Conservation (phyloP, 2,888 invertebrate genomes). For the Drosophila borealis region DNA sequence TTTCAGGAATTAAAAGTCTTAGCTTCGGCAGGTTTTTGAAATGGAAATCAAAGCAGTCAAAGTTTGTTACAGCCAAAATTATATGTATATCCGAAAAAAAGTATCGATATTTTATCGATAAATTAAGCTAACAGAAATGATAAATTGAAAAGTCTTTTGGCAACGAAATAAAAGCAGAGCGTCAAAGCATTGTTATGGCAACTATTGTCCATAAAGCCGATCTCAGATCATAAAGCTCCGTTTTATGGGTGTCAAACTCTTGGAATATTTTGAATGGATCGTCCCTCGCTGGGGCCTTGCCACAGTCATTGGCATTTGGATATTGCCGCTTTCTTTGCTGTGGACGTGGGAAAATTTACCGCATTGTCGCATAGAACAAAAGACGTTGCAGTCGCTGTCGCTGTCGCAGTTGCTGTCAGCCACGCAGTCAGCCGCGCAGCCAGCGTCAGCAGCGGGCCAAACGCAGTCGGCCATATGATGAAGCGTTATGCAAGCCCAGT, state of each 20-base stretch:
- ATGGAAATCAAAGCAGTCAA: too few species aligned
- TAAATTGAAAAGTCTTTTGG: too few species aligned
- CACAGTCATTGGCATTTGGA: slow-evolving; percentile 21
- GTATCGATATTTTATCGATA: too few species aligned
- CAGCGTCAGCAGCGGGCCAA: slow-evolving; percentile 16
- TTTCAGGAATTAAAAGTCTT: too few species aligned
- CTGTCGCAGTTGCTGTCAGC: slow-evolving; percentile 3
- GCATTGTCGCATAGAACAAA: slow-evolving; percentile 70
- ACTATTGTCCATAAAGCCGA: background rate
- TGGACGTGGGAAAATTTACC: slow-evolving; percentile 64
- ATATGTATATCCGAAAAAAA: too few species aligned
- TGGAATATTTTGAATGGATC: slow-evolving; percentile 14
- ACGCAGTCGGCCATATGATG: slow-evolving; percentile 41
- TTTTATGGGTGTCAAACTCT: slow-evolving; percentile 17
- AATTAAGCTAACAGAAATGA: too few species aligned
- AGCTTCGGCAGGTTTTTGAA: too few species aligned
- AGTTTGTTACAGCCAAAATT: too few species aligned
- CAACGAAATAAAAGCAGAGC: background rate
- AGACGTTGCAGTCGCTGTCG: slow-evolving; percentile 33
- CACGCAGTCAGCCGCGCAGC: background rate
- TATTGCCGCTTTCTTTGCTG: slow-evolving; percentile 34
- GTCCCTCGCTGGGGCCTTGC: slow-evolving; percentile 34
- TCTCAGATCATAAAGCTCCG: slow-evolving; percentile 10
- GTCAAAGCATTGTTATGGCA: background rate
- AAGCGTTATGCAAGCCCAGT: slow-evolving; percentile 50